Evolutionary conservation across 2,797 vertebrate species (phyloP), one percentile per base, ranked within the genome.

Genomic region (Acipenser oxyrinchus): DNA sequence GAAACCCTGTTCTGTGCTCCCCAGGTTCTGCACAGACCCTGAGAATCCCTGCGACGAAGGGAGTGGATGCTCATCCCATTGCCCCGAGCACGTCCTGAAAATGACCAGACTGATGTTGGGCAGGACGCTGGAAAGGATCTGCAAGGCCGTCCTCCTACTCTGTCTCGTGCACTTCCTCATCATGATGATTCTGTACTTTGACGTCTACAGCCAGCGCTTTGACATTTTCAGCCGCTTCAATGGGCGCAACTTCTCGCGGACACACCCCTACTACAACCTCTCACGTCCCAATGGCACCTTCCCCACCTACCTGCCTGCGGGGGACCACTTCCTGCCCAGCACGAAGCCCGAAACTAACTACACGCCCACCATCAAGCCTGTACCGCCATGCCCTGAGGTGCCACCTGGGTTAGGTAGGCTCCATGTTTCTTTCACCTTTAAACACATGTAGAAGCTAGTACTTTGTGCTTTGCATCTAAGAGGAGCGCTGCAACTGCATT

Each of bases 31-130:
- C n/a, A 5, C 52, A 55, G 52, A 55, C 52, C 52, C 52, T 55
- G 52, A 55, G 52, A 10, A n/a, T n/a, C n/a, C 52, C 52, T 55
- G 57, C 64, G 13, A 6, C 12, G 12, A 48, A 8, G 67, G 86
- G 87, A 81, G 71, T 70, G 76, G 79, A 83, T 85, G 83, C 78
- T 78, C 74, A 62, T 86, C 83, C 75, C 78, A 37, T 72, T 63
- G 66, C 10, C 78, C 68, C 3, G 57, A 48, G 72, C 66, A 73
- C 75, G 72, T 73, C 84, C 84, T 70, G 90, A 96, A 94, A 95
- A 99, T 99, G 96, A 95, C 93, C 93, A 96, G 96, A 90, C 87
- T 99, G 92, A 93, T 95, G 89, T 86, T 99, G 87, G 96, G 96
- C 78, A 92, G 95, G 76, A 99, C 95, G 82, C 91, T 99, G 92